Base-by-base conservation (phyloP, 2,113 vertebrate species). In the Misgurnus anguillicaudatus region DNA sequence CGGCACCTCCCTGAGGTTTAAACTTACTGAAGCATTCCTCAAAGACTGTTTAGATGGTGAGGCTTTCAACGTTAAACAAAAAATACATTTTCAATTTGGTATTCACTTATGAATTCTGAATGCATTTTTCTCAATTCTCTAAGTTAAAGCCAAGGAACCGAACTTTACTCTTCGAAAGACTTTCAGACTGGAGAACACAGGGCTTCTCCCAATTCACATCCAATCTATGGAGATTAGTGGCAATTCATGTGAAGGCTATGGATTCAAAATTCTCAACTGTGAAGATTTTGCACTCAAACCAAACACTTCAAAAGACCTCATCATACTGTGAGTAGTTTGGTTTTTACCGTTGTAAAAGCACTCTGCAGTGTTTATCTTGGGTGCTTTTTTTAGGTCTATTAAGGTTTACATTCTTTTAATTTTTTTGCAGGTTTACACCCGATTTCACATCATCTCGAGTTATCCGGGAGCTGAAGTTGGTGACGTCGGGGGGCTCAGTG, bases 221-320 rank as follows among this genome's bases (percentile, higher is more conserved):
- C 92, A 91, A 80, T 92, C 94, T 0, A 93, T 95, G 80, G 94
- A 97, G 90, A 97, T 99, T 90, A 98, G 97, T 83, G 97, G 96
- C 42, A 96, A 95, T 38, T 80, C 91, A 0, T 99, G 98, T 82
- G 96, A 98, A 89, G 98, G 97, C 87, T 99, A 97, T 42, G 98
- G 98, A 90, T 99, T 99, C 91, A 99, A 98, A 94, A 92, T 99
- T 88, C 91, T 98, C 89, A 97, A 96, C 89, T 99, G 98, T 92
- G 94, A 98, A 57, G 96, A 96, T 85, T 98, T 99, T 94, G 84
- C 92, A 91, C 95, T 99, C 79, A 94, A 94, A 87, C 94, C 96
- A 90, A 98, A 98, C 81, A 84, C 95, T 85, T 98, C 96, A 60
- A 98, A 94, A 94, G 98, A 99, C 87, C 94, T 99, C 87, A 86